Percentiles rank a stretch among this genome's conserved stretches.
Conservation (phyloP, 64 coral and sea anemone genomes). For the Pocillopora damicornis region DNA sequence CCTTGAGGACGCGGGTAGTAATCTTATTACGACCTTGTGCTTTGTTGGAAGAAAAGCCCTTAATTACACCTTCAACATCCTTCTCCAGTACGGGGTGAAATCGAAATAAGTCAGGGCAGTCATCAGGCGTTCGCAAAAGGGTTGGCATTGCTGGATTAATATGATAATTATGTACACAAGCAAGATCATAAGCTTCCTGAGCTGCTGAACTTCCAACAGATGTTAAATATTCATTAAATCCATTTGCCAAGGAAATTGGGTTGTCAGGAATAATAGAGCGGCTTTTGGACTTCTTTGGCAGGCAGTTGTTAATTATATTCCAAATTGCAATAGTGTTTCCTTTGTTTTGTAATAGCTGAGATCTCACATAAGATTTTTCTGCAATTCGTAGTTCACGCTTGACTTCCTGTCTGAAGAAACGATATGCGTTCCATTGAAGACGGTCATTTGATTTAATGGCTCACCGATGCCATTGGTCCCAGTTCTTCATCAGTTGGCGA, state of each 20-base stretch:
- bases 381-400: too few species aligned
- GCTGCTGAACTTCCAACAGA: background rate
- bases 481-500: too few species aligned
- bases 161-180: slow-evolving; percentile 31
- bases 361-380: background rate
- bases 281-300: slow-evolving; percentile 22
- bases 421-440: too few species aligned
- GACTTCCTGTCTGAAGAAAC: too few species aligned
- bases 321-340: slow-evolving; percentile 34
- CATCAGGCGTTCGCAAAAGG: background rate
- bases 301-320: slow-evolving; percentile 35
- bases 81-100: background rate
- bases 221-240: slow-evolving; percentile 17
- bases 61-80: slow-evolving; percentile 12
- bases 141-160: background rate
- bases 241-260: slow-evolving; percentile 19
- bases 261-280: slow-evolving; percentile 20
- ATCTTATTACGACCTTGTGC: background rate
- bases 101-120: background rate
- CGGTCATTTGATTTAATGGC: too few species aligned
- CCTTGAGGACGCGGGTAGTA: background rate
- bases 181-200: slow-evolving; percentile 44
- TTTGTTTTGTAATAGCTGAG: slow-evolving; percentile 10
- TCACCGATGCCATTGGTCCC: too few species aligned
- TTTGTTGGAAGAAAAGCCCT: slow-evolving; percentile 2